Conservation (phyloP, 2,113 vertebrate species). For the Cyprinodon brontotheroides region DNA sequence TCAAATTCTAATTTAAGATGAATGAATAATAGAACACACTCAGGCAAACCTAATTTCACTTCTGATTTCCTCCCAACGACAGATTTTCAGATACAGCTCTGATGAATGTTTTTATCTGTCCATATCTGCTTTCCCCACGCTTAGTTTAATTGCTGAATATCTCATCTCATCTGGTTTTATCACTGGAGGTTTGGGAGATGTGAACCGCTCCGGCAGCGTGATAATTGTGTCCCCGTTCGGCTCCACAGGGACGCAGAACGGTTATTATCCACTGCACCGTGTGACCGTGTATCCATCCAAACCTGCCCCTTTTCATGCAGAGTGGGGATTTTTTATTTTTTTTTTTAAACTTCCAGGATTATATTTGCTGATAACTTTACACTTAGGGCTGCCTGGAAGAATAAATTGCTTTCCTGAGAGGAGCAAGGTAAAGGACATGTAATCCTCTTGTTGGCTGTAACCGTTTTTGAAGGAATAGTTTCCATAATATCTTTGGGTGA, state of each 20-base stretch:
- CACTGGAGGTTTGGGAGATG: background rate
- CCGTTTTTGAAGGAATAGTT: slow-evolving; percentile 2
- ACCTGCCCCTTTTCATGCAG: slow-evolving; percentile 41
- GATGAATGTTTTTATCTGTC: background rate
- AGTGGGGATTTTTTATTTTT: background rate
- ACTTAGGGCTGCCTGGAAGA: slow-evolving; percentile 44
- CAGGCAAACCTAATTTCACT: background rate
- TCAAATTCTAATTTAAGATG: background rate
- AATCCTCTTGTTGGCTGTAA: slow-evolving; percentile 57
- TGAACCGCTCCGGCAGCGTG: background rate
- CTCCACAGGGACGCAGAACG: slow-evolving; percentile 3
- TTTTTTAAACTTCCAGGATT: slow-evolving; percentile 54
- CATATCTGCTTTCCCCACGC: slow-evolving; percentile 21
- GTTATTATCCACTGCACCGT: slow-evolving; percentile 39
- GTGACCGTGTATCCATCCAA: slow-evolving; percentile 40
- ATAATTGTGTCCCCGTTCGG: slow-evolving; percentile 19
- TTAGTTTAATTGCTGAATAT: slow-evolving; percentile 37
- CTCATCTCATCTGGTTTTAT: slow-evolving; percentile 30
- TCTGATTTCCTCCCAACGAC: background rate
- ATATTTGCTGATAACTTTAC: slow-evolving; percentile 57
- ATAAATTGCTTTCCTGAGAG: slow-evolving; percentile 66
- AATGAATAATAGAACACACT: background rate
- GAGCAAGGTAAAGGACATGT: slow-evolving; percentile 55
- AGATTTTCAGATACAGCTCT: background rate
- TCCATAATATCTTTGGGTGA: background rate